Evolutionary conservation across 2,888 invertebrate species (phyloP).

Genomic region (Dorcus hopei): DNA sequence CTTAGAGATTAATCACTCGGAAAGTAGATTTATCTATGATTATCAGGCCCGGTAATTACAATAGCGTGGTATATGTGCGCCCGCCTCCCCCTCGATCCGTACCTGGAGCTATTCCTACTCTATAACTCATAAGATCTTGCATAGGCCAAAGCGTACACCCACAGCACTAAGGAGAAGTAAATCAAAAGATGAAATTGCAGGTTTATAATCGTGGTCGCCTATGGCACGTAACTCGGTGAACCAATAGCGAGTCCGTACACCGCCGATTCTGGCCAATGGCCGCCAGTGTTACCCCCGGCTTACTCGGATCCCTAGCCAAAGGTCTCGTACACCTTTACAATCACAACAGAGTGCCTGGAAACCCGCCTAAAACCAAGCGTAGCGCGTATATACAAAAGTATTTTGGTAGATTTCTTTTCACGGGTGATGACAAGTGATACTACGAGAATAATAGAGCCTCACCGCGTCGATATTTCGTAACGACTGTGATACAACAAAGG

Average conservation of each 20-base stretch:
- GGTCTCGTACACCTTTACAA: slow-evolving; percentile 35
- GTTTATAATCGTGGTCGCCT: slow-evolving; percentile 45
- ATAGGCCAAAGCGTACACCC: slow-evolving; percentile 33
- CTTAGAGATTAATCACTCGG: slow-evolving; percentile 21
- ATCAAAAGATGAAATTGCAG: slow-evolving; percentile 49
- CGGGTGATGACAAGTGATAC: not conserved
- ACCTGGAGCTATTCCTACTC: slow-evolving; percentile 35
- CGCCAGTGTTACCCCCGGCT: slow-evolving; percentile 48
- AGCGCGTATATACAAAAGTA: slow-evolving; percentile 13
- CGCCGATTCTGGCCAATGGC: slow-evolving; percentile 48
- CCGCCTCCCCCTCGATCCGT: slow-evolving; percentile 33
- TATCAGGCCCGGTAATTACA: slow-evolving; percentile 15
- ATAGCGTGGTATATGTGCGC: slow-evolving; percentile 29
- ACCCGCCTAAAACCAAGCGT: slow-evolving; percentile 39
- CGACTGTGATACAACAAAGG: slow-evolving; percentile 3
- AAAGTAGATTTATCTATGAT: slow-evolving; percentile 17
- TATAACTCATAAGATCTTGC: slow-evolving; percentile 30
- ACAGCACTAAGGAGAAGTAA: slow-evolving; percentile 41
- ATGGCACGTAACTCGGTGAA: slow-evolving; percentile 47
- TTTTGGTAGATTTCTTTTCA: slow-evolving; percentile 13
- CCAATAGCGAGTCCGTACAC: slow-evolving; percentile 45
- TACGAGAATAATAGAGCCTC: not conserved
- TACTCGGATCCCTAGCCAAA: slow-evolving; percentile 42
- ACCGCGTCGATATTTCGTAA: slow-evolving; percentile 5
- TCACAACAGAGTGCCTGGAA: slow-evolving; percentile 22